These are phyloP conservation scores for Stegodyphus mimosarum DNA, from an alignment of 1,140 invertebrate species.

Conservation along the genomic window DNA sequence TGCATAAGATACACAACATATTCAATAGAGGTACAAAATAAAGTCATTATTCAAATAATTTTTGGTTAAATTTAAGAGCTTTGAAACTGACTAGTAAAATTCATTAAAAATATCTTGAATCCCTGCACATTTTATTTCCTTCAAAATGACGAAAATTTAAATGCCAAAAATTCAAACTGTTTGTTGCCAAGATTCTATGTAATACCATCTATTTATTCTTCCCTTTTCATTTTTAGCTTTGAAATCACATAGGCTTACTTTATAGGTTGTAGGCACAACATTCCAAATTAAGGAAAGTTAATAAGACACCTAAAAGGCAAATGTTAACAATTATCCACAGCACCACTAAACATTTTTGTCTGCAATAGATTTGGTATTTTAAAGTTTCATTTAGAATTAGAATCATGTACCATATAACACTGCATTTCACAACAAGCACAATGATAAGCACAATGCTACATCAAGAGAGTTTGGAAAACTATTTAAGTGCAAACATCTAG, in stretches of 20 bases:
- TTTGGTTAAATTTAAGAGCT: background rate
- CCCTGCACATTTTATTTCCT: background rate
- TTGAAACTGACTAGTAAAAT: background rate
- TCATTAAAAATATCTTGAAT: background rate
- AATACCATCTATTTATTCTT: background rate
- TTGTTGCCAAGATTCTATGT: slow-evolving; percentile 26
- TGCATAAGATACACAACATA: no score
- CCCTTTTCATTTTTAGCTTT: background rate
- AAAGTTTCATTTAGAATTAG: background rate
- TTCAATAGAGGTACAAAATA: background rate
- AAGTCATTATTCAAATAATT: background rate
- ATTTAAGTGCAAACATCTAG: slow-evolving; percentile 54
- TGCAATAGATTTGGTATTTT: background rate
- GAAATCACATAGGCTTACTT: background rate
- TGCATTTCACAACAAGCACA: slow-evolving; percentile 45
- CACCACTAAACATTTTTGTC: slow-evolving; percentile 49
- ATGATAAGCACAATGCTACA: slow-evolving; percentile 52
- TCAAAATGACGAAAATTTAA: background rate
- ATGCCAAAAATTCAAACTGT: background rate
- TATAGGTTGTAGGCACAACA: slow-evolving; percentile 13
- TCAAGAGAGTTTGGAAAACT: slow-evolving; percentile 40
- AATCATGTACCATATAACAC: slow-evolving; percentile 23
- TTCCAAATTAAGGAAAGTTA: slow-evolving; percentile 48
- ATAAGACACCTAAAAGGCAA: slow-evolving; percentile 61
- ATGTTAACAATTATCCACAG: slow-evolving; percentile 31